Base-by-base conservation (phyloP, 37 sponge, comb jelly and placozoan genomes). In the Cliona cf. orientalis region DNA sequence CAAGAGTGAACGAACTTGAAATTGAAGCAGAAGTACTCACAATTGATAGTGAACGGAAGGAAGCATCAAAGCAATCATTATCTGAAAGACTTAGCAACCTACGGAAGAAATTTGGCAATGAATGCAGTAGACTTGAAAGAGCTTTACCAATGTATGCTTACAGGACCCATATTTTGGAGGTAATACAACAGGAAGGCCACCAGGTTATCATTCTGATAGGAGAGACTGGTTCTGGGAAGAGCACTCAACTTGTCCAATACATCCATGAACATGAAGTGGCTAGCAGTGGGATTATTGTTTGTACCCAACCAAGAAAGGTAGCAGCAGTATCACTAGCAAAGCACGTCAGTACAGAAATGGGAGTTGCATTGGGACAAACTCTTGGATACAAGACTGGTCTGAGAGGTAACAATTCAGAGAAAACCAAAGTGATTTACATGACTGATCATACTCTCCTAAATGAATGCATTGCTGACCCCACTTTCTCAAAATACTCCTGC, bases 221-320 rank as follows among this genome's bases (percentile, higher is more conserved):
- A 21, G 91, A 90, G 80, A 90, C 94, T 49, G 94, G 94, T 2
- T 94, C 91, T 31, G 91, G 95, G 23, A 94, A 94, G 78, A 94
- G 91, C 63, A 94, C 95, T 23, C 95, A 94, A 74, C 28, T 94
- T 42, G 85, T 84, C 6, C 95, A 94, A 46, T 94, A 94, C 64
- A 38, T 94, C 26, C 75, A 86, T 83, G 93, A 84, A 76, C 84
- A 84, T 42, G 87, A 76, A 11, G 69, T 89, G 29, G 53, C 66
- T 45, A 46, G 72, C 45, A 41, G 74, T 26, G 87, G 87, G 14
- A 21, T 62, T 17, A 74, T 55, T 39, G 83, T 87, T 5, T 90
- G 91, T 39, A 90, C 95, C 38, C 91, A 94, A 42, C 95, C 95
- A 38, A 83, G 95, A 57, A 87, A 80, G 64, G 85, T 90, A 23